Evolutionary conservation across 2,888 invertebrate species (phyloP), one percentile per base, ranked within the genome.

Genomic region (Electrophaes corylata): DNA sequence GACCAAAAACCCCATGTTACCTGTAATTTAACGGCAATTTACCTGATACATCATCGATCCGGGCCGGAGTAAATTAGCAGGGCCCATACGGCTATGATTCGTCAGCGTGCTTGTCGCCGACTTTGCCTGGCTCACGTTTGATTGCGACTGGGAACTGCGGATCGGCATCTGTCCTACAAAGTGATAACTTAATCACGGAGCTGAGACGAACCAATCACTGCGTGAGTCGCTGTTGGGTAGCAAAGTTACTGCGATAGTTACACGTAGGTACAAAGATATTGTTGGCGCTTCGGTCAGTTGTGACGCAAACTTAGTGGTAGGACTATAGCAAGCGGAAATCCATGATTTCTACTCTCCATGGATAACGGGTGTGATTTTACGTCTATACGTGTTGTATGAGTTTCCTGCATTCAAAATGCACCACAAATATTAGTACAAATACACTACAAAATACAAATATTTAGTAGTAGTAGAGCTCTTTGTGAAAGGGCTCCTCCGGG

Each of bases 11-110:
- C 26, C 33, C 10, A 29, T 33, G 2, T 16, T 37, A 37, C 45
- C 19, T 8, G 4, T 23, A 10, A 33, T 18, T 16, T 43, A n/a
- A 35, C 33, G 52, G 56, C 51, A 61, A 49, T 49, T 69, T 76
- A 90, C 91, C 81, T 87, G 89, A 70, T 73, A 88, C 46, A 88
- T 33, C 60, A 74, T 66, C 1, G 88, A 79, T 1, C 90, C 91
- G 8, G 91, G 90, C 54, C 78, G 76, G 29, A 87, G 65, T 4
- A 90, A 57, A 65, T 88, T 86, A 58, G 76, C 72, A 0, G 73
- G 49, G 23, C 76, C 70, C 10, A 78, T 59, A 26, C 79, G 78
- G 52, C 86, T 86, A 39, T 82, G 81, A 60, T 71, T 80, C 1
- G 88, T 89, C 49, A 71, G 26, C n/a, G 74, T 72, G 56, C 90